Base-by-base conservation (phyloP, 2,113 vertebrate genomes). In the Oreochromis spilurus region DNA sequence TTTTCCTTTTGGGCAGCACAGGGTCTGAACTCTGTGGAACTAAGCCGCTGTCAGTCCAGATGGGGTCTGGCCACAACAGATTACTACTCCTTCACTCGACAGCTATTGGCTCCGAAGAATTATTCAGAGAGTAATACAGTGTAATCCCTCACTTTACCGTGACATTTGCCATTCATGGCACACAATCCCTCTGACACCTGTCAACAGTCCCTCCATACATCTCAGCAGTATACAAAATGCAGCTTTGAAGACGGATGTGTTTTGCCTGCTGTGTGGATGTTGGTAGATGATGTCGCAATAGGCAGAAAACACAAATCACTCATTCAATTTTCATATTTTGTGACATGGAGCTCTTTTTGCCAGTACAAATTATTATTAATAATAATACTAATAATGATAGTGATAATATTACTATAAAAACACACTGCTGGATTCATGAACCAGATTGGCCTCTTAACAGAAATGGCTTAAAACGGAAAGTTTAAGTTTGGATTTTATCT, bases 41-140 rank as follows among this genome's bases (percentile, higher is more conserved):
- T 95, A 95, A 96, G 95, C 93, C n/a, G 89, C 90, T 90, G 87
- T 89, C 87, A 57, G 90, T 92, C 91, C 94, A 96, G 94, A 96
- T 96, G 94, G 93, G 92, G 86, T 90, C 90, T 90, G 92, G 88
- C 88, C 57, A 84, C 84, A 86, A 75, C 88, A 94, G 93, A 95
- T 96, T 95, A 95, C 84, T 81, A 87, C 83, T 91, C 62, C 83
- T 36, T 88, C 85, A 88, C 89, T 78, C 10, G 52, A 85, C 60
- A 81, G 87, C 89, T 53, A 89, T 83, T 92, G 90, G 82, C 87
- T 89, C 77, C 62, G 86, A 84, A 89, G 85, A 93, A 93, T 88
- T 88, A 93, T 95, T 94, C 87, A 88, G 72, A 87, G 92, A 91
- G 89, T 93, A 94, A 94, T 93, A 85, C 91, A 81, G 84, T 92